Evolutionary conservation across 2,797 vertebrate species (phyloP).

Genomic region (Philypnodon macrostomus): DNA sequence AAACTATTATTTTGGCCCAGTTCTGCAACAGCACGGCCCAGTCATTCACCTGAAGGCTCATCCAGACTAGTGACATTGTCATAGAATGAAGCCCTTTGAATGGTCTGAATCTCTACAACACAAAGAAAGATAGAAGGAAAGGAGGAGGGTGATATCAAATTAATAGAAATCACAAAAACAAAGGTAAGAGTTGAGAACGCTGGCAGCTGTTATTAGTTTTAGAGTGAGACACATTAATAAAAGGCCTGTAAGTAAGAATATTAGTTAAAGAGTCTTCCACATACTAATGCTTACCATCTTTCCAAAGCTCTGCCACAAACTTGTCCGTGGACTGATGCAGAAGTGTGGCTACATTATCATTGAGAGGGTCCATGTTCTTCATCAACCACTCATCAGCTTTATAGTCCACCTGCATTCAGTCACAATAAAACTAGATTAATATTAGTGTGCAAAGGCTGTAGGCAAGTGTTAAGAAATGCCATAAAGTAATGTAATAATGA

Average conservation of each 20-base stretch:
- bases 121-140: conserved; percentile 48
- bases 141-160: conserved; percentile 41
- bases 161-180: conserved; percentile 24
- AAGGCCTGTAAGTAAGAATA: not conserved
- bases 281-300: conserved; percentile 83
- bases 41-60: conserved; percentile 92
- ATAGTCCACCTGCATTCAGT: conserved; percentile 87
- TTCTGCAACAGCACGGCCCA: conserved; percentile 66
- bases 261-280: no score
- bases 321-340: conserved; percentile 96
- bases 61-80: conserved; percentile 94
- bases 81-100: conserved; percentile 99
- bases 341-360: conserved; percentile 92
- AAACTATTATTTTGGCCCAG: conserved; percentile 64
- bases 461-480: no score
- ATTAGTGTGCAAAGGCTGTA: no score
- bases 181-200: conserved; percentile 7
- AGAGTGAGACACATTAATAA: conserved; percentile 14
- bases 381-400: conserved; percentile 97
- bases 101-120: conserved; percentile 93
- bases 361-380: conserved; percentile 99
- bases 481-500: no score
- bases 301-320: conserved; percentile 96
- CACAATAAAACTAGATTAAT: no score
- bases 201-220: conserved; percentile 35